Conservation (phyloP, 2,888 invertebrate species). For the Julus scandinavius region DNA sequence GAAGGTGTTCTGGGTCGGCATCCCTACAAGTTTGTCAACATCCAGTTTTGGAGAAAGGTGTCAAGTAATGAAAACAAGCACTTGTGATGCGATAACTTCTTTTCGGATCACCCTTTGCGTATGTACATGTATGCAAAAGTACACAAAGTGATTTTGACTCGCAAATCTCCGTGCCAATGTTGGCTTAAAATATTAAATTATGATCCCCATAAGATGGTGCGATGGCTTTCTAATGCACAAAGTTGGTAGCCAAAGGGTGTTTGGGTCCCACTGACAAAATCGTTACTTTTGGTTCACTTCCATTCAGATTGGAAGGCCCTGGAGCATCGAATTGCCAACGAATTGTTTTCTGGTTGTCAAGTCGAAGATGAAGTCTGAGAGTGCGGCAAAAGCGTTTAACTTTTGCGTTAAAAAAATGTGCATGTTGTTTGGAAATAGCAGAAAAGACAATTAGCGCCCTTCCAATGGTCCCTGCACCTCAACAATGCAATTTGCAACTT, state of each 20-base stretch:
- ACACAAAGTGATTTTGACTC: background rate
- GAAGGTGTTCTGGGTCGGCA: too few relatives aligned
- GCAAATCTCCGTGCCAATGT: background rate
- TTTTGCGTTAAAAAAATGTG: slow-evolving; percentile 9
- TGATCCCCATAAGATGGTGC: background rate
- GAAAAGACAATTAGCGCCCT: slow-evolving; percentile 26
- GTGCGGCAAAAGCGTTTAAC: background rate
- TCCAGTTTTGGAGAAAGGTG: too few relatives aligned
- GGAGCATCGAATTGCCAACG: background rate
- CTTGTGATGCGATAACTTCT: too few relatives aligned
- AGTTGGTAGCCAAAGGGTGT: slow-evolving; percentile 14
- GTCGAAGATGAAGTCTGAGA: background rate
- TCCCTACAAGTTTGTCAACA: too few relatives aligned
- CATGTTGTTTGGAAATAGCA: slow-evolving; percentile 5
- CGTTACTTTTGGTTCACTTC: background rate
- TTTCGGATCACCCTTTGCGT: too few relatives aligned
- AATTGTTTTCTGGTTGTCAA: background rate
- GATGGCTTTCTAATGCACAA: background rate
- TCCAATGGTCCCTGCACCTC: background rate
- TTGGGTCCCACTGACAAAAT: background rate
- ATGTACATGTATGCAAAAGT: background rate
- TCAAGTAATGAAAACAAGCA: too few relatives aligned
- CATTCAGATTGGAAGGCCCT: background rate
- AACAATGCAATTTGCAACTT: background rate
- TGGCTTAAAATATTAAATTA: slow-evolving; percentile 25